phyloP scores from a whole-genome alignment of 2,888 invertebrate species.

The Stenoptilia bipunctidactyla region DNA sequence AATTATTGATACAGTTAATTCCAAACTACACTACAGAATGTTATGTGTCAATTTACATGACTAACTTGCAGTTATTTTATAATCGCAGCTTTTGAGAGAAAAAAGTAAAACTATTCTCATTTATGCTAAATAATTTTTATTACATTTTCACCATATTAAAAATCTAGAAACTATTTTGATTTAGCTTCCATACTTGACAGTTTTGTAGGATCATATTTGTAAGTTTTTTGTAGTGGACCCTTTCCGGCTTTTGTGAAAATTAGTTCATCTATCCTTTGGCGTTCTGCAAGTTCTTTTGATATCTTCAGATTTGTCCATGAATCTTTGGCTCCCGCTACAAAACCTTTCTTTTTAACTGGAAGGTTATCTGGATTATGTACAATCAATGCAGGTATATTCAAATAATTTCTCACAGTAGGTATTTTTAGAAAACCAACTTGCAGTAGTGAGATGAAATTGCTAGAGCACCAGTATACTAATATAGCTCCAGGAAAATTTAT shows the following conservation, averaged over 20 bases:
- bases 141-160: too few species aligned
- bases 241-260: conserved; percentile 87
- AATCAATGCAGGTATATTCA: conserved; percentile 78
- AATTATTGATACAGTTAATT: too few species aligned
- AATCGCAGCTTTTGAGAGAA: too few species aligned
- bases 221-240: conserved; percentile 90
- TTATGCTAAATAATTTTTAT: too few species aligned
- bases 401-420: conserved; percentile 79
- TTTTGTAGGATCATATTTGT: conserved; percentile 85
- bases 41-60: too few species aligned
- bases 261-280: conserved; percentile 81
- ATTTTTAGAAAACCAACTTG: conserved; percentile 85
- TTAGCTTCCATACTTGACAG: conserved; percentile 65
- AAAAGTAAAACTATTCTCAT: too few species aligned
- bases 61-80: too few species aligned
- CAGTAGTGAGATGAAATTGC: conserved; percentile 85
- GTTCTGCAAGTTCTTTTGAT: conserved; percentile 80
- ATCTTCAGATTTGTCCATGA: conserved; percentile 88
- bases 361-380: conserved; percentile 68
- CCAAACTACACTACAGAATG: too few species aligned
- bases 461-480: conserved; percentile 90
- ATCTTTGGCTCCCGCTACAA: conserved; percentile 83
- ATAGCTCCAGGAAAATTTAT: conserved; percentile 91
- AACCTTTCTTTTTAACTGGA: conserved; percentile 81
- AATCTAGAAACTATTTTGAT: conserved; percentile 45